These are phyloP conservation scores for Strigamia crassipes DNA, from an alignment of 2,888 invertebrate species.

Conservation along the genomic window DNA sequence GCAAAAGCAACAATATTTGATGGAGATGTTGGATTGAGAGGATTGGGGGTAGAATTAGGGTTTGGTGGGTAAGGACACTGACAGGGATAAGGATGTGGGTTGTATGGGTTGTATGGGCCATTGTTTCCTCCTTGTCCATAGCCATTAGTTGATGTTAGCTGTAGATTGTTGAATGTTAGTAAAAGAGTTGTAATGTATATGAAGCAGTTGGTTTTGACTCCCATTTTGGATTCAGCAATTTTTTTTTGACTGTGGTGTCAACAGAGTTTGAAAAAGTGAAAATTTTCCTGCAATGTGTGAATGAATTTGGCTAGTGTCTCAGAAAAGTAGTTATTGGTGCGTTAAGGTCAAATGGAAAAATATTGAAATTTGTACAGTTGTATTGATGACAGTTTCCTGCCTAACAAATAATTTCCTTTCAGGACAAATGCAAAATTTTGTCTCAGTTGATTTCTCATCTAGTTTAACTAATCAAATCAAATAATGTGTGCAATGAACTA, in stretches of 20 bases:
- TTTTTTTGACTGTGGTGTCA: not conserved
- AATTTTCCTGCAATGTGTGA: not conserved
- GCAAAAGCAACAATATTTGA: not conserved
- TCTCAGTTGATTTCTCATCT: not conserved
- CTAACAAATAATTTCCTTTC: not conserved
- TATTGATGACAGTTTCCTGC: constrained; percentile 15
- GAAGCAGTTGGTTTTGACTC: not conserved
- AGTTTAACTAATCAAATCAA: not conserved
- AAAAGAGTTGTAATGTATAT: not conserved
- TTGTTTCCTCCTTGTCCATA: not conserved
- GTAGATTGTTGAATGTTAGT: not conserved
- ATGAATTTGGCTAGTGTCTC: not conserved
- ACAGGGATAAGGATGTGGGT: not conserved
- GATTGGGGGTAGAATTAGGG: not conserved
- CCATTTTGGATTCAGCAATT: not conserved
- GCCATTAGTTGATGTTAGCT: not conserved
- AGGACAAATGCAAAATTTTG: not conserved
- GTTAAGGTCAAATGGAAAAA: not conserved
- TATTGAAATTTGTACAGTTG: not conserved
- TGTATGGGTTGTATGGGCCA: not conserved
- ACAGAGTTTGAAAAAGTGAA: not conserved
- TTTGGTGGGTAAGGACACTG: constrained; percentile 37
- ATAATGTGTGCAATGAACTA: no score
- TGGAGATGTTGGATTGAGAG: not conserved
- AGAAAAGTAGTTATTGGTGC: not conserved